Conservation (phyloP, 2,113 vertebrate genomes). For the Pollimyrus isidori region DNA sequence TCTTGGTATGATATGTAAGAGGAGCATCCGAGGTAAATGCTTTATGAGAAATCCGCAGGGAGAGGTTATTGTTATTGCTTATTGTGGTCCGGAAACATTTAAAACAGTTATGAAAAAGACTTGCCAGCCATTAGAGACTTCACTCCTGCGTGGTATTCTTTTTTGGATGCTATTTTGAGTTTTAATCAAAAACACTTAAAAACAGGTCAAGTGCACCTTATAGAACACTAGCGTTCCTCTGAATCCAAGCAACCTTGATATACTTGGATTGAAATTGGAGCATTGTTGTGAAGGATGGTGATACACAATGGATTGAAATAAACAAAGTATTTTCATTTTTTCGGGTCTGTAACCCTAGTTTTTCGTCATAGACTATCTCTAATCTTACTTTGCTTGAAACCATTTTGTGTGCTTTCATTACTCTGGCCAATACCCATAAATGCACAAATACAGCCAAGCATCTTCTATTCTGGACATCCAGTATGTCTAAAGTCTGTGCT, state of each 20-base stretch:
- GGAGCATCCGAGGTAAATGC: not conserved
- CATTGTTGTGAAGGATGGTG: not conserved
- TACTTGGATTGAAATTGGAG: not conserved
- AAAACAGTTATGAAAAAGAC: not conserved
- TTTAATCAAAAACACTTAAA: not conserved
- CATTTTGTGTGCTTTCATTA: not conserved
- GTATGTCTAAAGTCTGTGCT: not conserved
- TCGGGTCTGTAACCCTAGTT: not conserved
- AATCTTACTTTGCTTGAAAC: not conserved
- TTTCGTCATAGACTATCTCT: not conserved
- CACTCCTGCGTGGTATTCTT: not conserved
- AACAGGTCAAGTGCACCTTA: not conserved
- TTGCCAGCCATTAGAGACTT: not conserved
- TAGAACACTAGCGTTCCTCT: not conserved
- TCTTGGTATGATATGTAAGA: not conserved
- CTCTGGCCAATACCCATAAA: not conserved
- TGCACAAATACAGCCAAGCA: not conserved
- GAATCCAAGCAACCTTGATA: not conserved
- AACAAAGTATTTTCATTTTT: not conserved
- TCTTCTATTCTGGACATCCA: not conserved
- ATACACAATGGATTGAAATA: not conserved
- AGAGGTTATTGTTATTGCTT: not conserved
- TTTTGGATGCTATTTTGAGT: not conserved
- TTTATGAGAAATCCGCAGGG: not conserved
- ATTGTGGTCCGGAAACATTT: not conserved